Conservation (phyloP, 2,113 vertebrate genomes). For the Pycnonotus jocosus region DNA sequence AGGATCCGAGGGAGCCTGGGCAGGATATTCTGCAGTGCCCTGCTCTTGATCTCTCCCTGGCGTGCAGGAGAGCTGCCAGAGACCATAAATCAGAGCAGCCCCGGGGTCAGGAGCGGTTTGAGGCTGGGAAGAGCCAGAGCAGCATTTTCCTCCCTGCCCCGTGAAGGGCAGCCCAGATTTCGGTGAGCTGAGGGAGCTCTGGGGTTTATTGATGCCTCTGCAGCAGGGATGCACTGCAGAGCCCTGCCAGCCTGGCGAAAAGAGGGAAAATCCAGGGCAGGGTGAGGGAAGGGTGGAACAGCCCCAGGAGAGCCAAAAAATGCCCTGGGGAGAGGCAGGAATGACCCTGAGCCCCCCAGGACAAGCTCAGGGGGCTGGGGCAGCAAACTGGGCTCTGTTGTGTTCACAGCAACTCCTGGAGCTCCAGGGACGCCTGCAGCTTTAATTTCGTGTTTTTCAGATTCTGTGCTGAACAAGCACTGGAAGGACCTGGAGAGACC, state of each 20-base stretch:
- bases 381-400: neutral
- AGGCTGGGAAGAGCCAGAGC: neutral
- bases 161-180: conserved; percentile 13
- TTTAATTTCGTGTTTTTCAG: neutral
- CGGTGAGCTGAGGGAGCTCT: neutral
- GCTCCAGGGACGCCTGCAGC: neutral
- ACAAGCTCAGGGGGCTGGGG: accelerated
- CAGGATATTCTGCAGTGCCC: neutral
- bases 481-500: too few species aligned
- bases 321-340: neutral
- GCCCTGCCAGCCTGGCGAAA: neutral
- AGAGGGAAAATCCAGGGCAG: neutral
- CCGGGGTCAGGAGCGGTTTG: neutral
- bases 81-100: neutral
- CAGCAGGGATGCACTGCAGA: neutral
- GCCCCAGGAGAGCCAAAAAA: neutral
- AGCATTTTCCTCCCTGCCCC: neutral
- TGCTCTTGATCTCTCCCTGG: neutral
- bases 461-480: too few species aligned
- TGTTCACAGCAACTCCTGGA: neutral
- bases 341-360: neutral
- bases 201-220: neutral
- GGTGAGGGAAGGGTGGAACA: neutral
- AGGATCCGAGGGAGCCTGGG: neutral
- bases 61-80: neutral